Percentiles rank a stretch among this genome's conserved stretches.
phyloP scores from a whole-genome alignment of 2,888 invertebrate genomes.

The Himalopsyche anomala region DNA sequence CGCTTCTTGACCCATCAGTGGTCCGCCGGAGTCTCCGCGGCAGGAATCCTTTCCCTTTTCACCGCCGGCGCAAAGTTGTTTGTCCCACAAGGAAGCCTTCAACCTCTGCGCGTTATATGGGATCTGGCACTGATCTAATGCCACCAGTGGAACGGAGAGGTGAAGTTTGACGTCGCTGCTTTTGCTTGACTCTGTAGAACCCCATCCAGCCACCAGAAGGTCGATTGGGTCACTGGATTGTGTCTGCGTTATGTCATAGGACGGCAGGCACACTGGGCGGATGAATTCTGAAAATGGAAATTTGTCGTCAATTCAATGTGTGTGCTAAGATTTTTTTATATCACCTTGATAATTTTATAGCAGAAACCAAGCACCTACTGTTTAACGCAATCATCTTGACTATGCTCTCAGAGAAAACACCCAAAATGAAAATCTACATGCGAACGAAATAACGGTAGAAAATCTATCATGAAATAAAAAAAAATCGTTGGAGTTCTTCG shows the following conservation, averaged over 20 bases:
- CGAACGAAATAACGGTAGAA: too few species aligned
- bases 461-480: too few species aligned
- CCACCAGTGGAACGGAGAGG: conserved; percentile 67
- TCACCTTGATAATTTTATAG: too few species aligned
- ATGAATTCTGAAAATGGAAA: conserved; percentile 71
- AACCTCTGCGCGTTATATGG: conserved; percentile 58
- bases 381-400: too few species aligned
- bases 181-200: conserved; percentile 71
- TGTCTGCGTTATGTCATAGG: conserved; percentile 67
- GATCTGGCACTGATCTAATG: conserved; percentile 46
- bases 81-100: conserved; percentile 67
- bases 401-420: too few species aligned
- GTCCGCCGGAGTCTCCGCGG: conserved; percentile 79
- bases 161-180: conserved; percentile 68
- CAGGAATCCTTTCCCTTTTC: conserved; percentile 75
- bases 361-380: too few species aligned
- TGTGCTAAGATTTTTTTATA: too few species aligned
- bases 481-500: too few species aligned
- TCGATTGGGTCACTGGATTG: conserved; percentile 65
- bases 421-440: too few species aligned
- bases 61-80: conserved; percentile 77
- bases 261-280: conserved; percentile 72
- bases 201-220: conserved; percentile 75
- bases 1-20: conserved; percentile 72
- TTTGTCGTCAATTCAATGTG: too few species aligned